A percentile compares a stretch with the other conserved stretches of the same genome.
Evolutionary conservation across 2,888 invertebrate genomes (phyloP).

Genomic region (Ypsolopha scabrella): DNA sequence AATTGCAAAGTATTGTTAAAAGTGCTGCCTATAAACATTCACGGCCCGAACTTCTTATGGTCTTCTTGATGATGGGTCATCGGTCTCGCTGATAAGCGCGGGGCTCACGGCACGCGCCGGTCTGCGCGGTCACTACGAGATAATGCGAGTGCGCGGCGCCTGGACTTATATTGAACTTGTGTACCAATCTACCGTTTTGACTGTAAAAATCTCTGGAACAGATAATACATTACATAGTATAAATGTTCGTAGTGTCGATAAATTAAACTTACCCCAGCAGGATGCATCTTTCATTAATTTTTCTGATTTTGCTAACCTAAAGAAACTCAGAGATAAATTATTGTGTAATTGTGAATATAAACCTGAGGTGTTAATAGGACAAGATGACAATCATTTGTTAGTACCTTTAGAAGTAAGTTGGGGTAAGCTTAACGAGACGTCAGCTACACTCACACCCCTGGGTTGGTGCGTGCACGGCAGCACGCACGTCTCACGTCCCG

Average conservation of each 20-base stretch:
- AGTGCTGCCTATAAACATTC: constrained; percentile 11
- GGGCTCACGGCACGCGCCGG: neutral
- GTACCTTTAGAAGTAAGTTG: constrained; percentile 5
- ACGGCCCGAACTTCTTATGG: constrained; percentile 7
- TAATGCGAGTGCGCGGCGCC: neutral
- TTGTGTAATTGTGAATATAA: neutral
- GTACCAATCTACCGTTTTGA: neutral
- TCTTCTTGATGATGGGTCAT: neutral
- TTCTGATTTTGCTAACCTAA: constrained; percentile 3
- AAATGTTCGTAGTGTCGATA: neutral
- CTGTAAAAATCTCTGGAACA: neutral
- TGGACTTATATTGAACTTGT: neutral
- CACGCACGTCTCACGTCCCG: too few species aligned
- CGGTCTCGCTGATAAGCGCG: neutral
- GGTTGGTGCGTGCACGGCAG: too few species aligned
- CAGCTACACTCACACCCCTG: too few species aligned
- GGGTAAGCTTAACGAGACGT: constrained; percentile 5
- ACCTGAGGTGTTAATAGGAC: constrained; percentile 4
- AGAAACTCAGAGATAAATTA: too few species aligned
- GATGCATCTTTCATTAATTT: neutral
- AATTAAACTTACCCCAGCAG: neutral
- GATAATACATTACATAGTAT: neutral
- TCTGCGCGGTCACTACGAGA: neutral
- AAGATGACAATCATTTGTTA: constrained; percentile 9
- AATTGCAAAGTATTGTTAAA: constrained; percentile 8